Conservation (phyloP, 2,113 vertebrate genomes). For the Actenoides lindsayi region DNA sequence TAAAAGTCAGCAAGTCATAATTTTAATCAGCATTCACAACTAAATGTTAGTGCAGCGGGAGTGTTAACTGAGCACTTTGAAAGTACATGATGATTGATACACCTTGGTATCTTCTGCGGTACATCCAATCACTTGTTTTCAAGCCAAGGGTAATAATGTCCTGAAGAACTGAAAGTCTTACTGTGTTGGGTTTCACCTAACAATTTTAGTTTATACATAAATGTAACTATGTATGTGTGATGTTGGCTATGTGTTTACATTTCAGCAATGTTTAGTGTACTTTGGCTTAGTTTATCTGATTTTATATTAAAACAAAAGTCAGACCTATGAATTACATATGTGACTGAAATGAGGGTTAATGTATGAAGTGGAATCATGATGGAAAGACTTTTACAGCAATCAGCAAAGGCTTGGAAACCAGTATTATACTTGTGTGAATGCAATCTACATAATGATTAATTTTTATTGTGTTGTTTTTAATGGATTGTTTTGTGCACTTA, state of each 20-base stretch:
- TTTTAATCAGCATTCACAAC: not conserved
- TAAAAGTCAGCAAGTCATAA: not conserved
- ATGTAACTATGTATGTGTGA: not conserved
- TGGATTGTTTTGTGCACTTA: not conserved
- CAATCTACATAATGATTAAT: not conserved
- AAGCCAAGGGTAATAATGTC: not conserved
- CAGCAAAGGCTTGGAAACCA: not conserved
- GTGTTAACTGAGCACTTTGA: not conserved
- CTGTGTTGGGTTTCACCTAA: not conserved
- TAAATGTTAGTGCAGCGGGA: not conserved
- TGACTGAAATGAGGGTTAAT: not conserved
- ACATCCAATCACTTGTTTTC: not conserved
- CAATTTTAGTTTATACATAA: not conserved
- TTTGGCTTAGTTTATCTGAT: not conserved
- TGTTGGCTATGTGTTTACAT: not conserved
- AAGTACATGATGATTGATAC: rapidly evolving
- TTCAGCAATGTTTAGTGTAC: not conserved
- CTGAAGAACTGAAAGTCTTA: not conserved
- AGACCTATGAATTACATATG: not conserved
- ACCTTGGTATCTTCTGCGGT: rapidly evolving
- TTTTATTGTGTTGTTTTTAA: not conserved
- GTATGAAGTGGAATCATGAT: not conserved
- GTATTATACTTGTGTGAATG: not conserved
- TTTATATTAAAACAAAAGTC: not conserved
- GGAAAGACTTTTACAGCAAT: not conserved